Evolutionary conservation across 2,888 invertebrate genomes (phyloP).

Genomic region (Chironomus riparius): DNA sequence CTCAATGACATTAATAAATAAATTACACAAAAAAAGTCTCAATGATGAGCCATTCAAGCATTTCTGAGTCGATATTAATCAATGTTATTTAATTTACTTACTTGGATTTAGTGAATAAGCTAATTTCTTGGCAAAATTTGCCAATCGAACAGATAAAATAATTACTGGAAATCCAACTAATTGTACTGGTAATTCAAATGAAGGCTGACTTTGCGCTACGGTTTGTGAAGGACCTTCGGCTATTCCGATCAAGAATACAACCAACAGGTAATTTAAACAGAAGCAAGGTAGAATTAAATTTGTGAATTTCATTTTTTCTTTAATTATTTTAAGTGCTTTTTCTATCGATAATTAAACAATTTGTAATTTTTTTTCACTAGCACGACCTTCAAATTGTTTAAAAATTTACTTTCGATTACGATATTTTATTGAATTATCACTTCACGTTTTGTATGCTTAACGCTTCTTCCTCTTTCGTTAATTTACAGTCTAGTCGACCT

Average conservation of each 20-base stretch:
- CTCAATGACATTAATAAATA: too few relatives aligned
- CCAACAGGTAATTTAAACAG: conserved; percentile 28
- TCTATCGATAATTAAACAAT: not conserved
- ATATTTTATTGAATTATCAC: not conserved
- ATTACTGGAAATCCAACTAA: conserved; percentile 77
- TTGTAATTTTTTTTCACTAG: not conserved
- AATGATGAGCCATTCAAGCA: too few relatives aligned
- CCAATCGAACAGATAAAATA: conserved; percentile 63
- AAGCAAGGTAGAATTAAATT: conserved; percentile 19
- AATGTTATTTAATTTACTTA: conserved; percentile 42
- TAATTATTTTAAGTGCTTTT: not conserved
- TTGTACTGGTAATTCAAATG: conserved; percentile 74
- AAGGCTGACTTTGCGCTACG: conserved; percentile 42
- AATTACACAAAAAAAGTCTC: too few relatives aligned
- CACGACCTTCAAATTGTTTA: not conserved
- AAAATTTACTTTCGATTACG: not conserved
- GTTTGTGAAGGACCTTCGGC: conserved; percentile 34
- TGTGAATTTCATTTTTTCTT: conserved; percentile 21
- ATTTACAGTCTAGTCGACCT: conserved; percentile 8
- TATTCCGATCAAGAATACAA: conserved; percentile 33
- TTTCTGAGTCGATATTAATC: not conserved
- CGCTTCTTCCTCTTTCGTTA: not conserved
- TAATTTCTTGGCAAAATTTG: conserved; percentile 75
- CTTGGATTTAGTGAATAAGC: conserved; percentile 75
- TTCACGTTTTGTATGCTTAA: not conserved